These are phyloP conservation scores for Glossophaga mutica DNA, from an alignment of 2,797 vertebrate genomes.

Conservation along the genomic window DNA sequence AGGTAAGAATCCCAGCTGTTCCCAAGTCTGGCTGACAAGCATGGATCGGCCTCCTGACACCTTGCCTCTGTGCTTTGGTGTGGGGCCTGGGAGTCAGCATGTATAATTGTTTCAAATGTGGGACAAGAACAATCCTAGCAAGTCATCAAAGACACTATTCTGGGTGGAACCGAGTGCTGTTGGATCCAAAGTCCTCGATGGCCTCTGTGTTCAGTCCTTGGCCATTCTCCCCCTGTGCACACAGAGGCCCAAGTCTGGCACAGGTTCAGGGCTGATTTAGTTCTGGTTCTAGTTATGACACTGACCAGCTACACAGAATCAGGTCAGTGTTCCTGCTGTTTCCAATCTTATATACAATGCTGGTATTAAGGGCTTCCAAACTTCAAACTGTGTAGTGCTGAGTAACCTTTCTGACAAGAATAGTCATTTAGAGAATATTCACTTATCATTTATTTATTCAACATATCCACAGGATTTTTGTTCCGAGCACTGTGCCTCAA, in stretches of 20 bases:
- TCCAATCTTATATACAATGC: not conserved
- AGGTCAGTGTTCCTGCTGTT: not conserved
- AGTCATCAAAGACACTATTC: not conserved
- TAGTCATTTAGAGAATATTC: not conserved
- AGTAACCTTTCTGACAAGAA: not conserved
- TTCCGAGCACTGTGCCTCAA: not conserved
- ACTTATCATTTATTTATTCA: not conserved
- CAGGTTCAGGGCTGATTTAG: not conserved
- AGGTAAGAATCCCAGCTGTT: not conserved
- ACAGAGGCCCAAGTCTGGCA: not conserved
- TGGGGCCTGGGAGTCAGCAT: not conserved
- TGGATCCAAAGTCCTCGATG: not conserved
- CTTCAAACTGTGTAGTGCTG: not conserved
- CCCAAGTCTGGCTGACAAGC: not conserved
- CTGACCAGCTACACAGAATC: not conserved
- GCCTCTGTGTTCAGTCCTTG: not conserved
- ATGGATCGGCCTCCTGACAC: not conserved
- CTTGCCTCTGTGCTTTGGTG: not conserved
- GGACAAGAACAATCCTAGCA: not conserved
- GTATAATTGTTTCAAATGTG: not conserved
- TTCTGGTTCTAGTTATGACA: not conserved
- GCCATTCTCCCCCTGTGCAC: not conserved
- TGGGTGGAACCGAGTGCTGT: not conserved
- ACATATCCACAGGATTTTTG: not conserved
- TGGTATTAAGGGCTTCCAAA: not conserved